Evolutionary conservation across 2,888 invertebrate species (phyloP).

Genomic region (Lordiphosa fenestrarum): DNA sequence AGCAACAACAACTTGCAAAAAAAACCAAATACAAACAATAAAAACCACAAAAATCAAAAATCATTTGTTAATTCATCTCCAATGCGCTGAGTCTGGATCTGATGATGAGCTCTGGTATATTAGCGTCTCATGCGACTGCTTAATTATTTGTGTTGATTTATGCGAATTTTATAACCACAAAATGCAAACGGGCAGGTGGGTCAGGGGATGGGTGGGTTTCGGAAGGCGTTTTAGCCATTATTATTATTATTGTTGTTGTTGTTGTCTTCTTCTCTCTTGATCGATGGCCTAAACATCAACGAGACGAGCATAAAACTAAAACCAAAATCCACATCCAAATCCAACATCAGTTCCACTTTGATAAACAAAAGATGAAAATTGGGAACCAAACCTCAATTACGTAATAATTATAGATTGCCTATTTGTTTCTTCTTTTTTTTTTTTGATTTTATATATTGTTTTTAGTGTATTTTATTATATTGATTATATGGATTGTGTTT

Average conservation of each 20-base stretch:
- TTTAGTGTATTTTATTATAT: constrained; percentile 28
- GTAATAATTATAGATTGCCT: constrained; percentile 60
- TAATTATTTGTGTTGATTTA: constrained; percentile 70
- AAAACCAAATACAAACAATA: constrained; percentile 21
- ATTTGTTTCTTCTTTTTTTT: constrained; percentile 34
- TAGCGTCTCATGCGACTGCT: constrained; percentile 40
- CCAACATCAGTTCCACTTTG: constrained; percentile 42
- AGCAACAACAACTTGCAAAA: constrained; percentile 5
- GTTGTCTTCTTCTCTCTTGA: constrained; percentile 40
- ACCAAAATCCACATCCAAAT: constrained; percentile 8
- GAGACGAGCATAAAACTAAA: constrained; percentile 11
- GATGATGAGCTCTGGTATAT: constrained; percentile 20
- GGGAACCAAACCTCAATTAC: constrained; percentile 55
- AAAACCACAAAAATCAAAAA: constrained; percentile 20
- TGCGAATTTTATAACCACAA: constrained; percentile 62
- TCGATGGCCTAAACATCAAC: constrained; percentile 35
- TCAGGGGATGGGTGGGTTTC: constrained; percentile 3
- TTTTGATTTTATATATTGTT: constrained; percentile 26
- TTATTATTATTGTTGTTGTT: no score
- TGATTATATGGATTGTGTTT: constrained; percentile 35
- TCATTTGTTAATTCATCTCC: constrained; percentile 36
- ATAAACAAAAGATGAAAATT: constrained; percentile 17
- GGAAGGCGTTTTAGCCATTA: constrained; percentile 21
- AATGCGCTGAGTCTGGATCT: constrained; percentile 6
- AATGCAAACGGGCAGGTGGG: constrained; percentile 13